Conservation (phyloP, 2,888 invertebrate species). For the Nephrotoma flavescens region DNA sequence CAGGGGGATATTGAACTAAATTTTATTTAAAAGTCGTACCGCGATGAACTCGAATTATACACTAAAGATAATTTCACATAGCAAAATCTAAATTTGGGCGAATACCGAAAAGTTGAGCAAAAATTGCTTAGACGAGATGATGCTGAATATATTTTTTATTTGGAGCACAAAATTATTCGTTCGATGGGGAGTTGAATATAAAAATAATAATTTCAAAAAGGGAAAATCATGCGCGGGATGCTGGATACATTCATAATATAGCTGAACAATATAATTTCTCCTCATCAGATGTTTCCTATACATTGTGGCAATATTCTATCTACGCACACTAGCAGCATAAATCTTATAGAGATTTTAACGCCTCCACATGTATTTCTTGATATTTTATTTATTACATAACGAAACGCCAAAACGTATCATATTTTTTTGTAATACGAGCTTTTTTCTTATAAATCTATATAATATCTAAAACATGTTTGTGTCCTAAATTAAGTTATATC, state of each 20-base stretch:
- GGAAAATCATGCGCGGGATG: constrained; percentile 1
- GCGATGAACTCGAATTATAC: neutral
- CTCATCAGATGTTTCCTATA: neutral
- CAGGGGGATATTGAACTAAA: neutral
- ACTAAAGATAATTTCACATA: neutral
- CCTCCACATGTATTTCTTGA: neutral
- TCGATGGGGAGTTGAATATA: neutral
- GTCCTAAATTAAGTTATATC: neutral
- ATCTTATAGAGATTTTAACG: neutral
- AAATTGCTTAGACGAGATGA: neutral
- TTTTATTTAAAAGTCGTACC: neutral
- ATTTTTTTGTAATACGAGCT: neutral
- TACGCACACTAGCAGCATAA: neutral
- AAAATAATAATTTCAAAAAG: neutral
- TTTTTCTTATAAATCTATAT: neutral
- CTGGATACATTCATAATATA: neutral
- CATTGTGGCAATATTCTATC: neutral
- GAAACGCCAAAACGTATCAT: neutral
- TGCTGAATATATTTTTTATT: neutral
- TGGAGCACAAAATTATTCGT: neutral
- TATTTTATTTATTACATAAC: neutral
- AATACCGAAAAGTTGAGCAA: neutral
- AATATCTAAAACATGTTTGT: neutral
- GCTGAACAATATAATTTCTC: neutral
- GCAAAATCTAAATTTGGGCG: neutral